Conservation (phyloP, 2,113 vertebrate genomes). For the Catharus bicknelli region DNA sequence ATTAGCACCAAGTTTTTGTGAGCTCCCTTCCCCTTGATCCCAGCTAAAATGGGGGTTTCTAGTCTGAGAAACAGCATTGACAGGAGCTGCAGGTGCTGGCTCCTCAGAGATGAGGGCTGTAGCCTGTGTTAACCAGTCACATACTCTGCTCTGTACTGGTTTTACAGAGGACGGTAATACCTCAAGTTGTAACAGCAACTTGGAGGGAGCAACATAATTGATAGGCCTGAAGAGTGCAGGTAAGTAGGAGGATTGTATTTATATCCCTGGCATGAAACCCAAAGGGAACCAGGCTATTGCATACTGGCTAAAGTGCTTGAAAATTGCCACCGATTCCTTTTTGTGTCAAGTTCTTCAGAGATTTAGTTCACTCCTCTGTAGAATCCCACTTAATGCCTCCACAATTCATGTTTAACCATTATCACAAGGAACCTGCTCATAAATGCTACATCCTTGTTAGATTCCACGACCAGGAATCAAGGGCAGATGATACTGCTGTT, state of each 20-base stretch:
- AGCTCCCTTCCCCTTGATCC: slow-evolving; percentile 15
- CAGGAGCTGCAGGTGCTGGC: neutral
- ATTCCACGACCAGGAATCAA: slow-evolving; percentile 41
- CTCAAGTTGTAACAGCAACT: slow-evolving; percentile 25
- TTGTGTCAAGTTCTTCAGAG: slow-evolving; percentile 34
- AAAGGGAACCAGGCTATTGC: slow-evolving; percentile 39
- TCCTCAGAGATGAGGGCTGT: neutral
- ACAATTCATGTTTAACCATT: slow-evolving; percentile 73
- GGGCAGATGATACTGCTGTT: slow-evolving; percentile 39
- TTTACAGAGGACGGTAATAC: slow-evolving; percentile 38
- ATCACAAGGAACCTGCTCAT: slow-evolving; percentile 29
- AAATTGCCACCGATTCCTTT: slow-evolving; percentile 68
- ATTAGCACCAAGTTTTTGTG: neutral
- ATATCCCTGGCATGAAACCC: slow-evolving; percentile 62
- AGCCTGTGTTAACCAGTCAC: neutral
- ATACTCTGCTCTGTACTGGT: neutral
- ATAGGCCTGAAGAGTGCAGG: slow-evolving; percentile 39
- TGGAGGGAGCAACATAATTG: slow-evolving; percentile 7
- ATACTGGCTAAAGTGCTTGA: slow-evolving; percentile 41
- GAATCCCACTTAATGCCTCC: slow-evolving; percentile 60
- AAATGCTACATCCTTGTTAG: slow-evolving; percentile 25
- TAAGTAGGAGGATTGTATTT: slow-evolving; percentile 50
- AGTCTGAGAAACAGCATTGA: neutral
- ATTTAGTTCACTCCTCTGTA: slow-evolving; percentile 33
- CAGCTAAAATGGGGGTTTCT: neutral